A percentile compares a stretch with the other conserved stretches of the same genome.
phyloP scores from a whole-genome alignment of 2,797 vertebrate genomes.

The Protosalanx chinensis region DNA sequence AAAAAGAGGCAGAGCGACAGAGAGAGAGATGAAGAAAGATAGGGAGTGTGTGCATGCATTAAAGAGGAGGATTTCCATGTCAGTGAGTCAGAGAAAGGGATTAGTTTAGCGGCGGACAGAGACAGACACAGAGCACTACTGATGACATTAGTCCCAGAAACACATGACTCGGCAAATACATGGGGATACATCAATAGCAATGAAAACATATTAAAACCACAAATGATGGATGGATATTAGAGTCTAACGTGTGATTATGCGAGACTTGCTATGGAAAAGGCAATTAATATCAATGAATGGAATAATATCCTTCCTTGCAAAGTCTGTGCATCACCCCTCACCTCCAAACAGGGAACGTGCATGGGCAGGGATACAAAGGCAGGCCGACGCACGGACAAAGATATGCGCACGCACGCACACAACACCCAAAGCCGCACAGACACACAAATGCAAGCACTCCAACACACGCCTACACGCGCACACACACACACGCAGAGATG shows the following conservation, averaged over 20 bases:
- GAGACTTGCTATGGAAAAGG: conserved; percentile 55
- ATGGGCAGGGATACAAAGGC: neutral
- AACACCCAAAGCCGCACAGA: neutral
- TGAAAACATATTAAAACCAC: conserved; percentile 46
- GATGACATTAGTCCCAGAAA: conserved; percentile 70
- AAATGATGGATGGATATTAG: neutral
- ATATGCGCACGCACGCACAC: neutral
- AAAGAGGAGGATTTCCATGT: conserved; percentile 78
- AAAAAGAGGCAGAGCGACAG: too few relatives aligned
- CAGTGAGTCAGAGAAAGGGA: conserved; percentile 73
- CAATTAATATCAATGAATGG: conserved; percentile 73
- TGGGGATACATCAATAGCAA: conserved; percentile 69
- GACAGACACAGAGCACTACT: conserved; percentile 62
- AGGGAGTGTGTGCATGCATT: conserved; percentile 68
- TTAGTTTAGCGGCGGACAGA: conserved; percentile 77
- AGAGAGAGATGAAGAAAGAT: conserved; percentile 41
- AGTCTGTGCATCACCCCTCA: conserved; percentile 21
- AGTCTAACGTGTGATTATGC: conserved; percentile 33
- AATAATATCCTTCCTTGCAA: conserved; percentile 35
- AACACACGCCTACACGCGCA: conserved; percentile 20
- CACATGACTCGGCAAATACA: conserved; percentile 72
- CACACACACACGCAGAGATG: conserved; percentile 70
- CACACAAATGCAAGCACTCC: conserved; percentile 14
- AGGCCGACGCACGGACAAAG: conserved; percentile 8
- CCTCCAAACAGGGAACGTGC: conserved; percentile 64